Evolutionary conservation across 2,888 invertebrate species (phyloP).

Genomic region (Fragum sueziense): DNA sequence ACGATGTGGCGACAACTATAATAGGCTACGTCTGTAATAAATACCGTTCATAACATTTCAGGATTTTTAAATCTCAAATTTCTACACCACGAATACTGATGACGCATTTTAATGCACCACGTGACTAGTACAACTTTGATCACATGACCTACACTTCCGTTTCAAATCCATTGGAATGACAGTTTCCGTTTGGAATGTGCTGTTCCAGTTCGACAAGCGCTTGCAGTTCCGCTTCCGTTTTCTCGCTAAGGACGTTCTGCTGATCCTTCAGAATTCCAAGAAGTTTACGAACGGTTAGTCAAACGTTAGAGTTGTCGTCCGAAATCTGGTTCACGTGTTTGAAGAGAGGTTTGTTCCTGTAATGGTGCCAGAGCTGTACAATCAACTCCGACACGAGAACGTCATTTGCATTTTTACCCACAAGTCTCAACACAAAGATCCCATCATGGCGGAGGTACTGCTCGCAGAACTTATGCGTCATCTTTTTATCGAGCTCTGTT

Average conservation of each 20-base stretch:
- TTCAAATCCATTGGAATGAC: constrained; percentile 55
- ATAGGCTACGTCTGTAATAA: constrained; percentile 5
- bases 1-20: too few species aligned
- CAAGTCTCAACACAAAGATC: constrained; percentile 81
- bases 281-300: constrained; percentile 77
- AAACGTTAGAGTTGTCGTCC: constrained; percentile 79
- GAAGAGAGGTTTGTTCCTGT: constrained; percentile 77
- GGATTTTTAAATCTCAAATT: constrained; percentile 4
- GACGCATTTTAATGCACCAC: constrained; percentile 20
- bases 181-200: constrained; percentile 58
- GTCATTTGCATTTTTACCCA: constrained; percentile 82
- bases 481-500: constrained; percentile 78
- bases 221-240: constrained; percentile 56
- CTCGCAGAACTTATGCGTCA: constrained; percentile 79
- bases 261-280: constrained; percentile 73
- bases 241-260: constrained; percentile 67
- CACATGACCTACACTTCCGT: constrained; percentile 52
- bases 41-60: background rate
- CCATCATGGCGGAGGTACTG: constrained; percentile 82
- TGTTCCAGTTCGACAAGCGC: constrained; percentile 53
- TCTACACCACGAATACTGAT: constrained; percentile 11
- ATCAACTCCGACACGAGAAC: constrained; percentile 82
- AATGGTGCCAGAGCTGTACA: constrained; percentile 81
- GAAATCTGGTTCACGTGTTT: constrained; percentile 78
- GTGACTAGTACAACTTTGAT: constrained; percentile 8